Percentiles rank a stretch among this genome's conserved stretches.
Conservation (phyloP, 2,797 vertebrate species). For the Pseudochromis fuscus region DNA sequence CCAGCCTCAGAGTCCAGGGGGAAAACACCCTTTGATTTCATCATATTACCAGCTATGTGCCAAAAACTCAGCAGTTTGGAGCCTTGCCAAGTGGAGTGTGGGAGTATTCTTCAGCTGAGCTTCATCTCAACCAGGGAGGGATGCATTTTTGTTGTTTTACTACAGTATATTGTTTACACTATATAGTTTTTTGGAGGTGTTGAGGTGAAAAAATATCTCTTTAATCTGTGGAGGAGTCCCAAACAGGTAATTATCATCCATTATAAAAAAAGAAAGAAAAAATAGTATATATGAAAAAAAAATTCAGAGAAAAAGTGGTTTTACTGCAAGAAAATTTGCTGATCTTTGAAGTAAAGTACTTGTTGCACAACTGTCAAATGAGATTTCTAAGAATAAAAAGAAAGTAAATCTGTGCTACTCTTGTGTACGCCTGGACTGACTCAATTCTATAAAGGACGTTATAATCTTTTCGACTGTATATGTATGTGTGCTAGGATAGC, state of each 20-base stretch:
- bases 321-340: background rate
- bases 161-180: background rate
- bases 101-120: conserved; percentile 43
- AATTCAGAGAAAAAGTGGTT: no score
- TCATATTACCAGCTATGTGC: conserved; percentile 64
- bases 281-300: no score
- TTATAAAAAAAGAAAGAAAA: background rate
- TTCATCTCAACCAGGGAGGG: conserved; percentile 33
- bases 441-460: background rate
- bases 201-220: background rate
- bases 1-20: conserved; percentile 44
- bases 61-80: conserved; percentile 66
- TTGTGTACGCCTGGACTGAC: no score
- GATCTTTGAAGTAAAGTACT: background rate
- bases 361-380: background rate
- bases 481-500: background rate
- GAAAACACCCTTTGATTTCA: conserved; percentile 68
- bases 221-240: background rate
- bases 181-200: background rate
- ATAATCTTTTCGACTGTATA: conserved; percentile 3
- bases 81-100: conserved; percentile 60
- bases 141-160: background rate
- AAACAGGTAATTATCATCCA: background rate
- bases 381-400: no score
- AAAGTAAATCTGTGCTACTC: no score